These are phyloP conservation scores for Lepeophtheirus salmonis DNA, from an alignment of 1,140 invertebrate species.

Conservation along the genomic window DNA sequence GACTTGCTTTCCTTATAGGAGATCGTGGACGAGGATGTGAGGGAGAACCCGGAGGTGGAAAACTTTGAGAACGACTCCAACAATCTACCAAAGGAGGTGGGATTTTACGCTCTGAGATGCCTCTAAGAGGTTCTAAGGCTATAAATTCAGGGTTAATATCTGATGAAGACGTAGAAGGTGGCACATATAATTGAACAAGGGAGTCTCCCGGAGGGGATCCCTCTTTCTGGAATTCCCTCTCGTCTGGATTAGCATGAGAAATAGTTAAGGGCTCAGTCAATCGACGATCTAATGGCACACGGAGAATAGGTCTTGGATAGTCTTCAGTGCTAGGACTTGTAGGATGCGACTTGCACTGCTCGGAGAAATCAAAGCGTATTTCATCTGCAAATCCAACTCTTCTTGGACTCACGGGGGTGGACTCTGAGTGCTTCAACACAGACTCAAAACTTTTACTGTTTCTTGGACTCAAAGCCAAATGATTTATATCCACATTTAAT, in stretches of 20 bases:
- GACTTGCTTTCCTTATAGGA: background rate
- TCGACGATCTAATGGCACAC: background rate
- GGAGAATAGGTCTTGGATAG: background rate
- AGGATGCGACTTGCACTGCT: background rate
- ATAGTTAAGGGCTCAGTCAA: background rate
- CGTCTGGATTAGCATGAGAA: background rate
- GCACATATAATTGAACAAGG: slow-evolving; percentile 9
- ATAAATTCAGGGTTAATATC: background rate
- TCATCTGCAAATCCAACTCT: slow-evolving; percentile 12
- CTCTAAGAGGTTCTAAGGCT: background rate
- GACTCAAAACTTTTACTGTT: background rate
- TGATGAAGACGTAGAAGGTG: too few relatives aligned
- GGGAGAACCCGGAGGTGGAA: background rate
- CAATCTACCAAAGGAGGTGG: background rate
- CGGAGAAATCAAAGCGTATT: slow-evolving; percentile 8
- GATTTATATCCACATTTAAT: background rate
- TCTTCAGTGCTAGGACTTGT: background rate
- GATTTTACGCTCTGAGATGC: background rate
- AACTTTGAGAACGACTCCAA: background rate
- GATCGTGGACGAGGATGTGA: background rate
- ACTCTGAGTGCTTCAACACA: background rate
- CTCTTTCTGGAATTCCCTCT: background rate
- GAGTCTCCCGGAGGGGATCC: background rate
- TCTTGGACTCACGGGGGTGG: slow-evolving; percentile 2
- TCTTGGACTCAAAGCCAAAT: background rate